Evolutionary conservation across 2,113 vertebrate species (phyloP), one percentile per base, ranked within the genome.

Genomic region (Mandrillus leucophaeus): DNA sequence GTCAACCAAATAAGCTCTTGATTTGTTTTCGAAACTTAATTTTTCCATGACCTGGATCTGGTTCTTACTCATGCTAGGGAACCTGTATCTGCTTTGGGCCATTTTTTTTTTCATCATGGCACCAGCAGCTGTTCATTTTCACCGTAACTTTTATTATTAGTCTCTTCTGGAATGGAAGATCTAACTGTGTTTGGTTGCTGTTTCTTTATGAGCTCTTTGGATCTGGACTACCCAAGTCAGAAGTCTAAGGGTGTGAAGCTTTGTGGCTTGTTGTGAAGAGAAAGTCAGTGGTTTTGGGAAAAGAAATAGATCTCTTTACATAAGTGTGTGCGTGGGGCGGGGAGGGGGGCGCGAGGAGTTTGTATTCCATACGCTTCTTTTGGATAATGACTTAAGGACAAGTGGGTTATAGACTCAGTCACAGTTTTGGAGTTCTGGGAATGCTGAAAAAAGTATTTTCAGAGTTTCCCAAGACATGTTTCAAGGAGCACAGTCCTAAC

Each of bases 401-500:
- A 93, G 78, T 38, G 45, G 23, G 45, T 38, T 89, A 40, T 70
- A 50, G 45, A 45, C 17, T 64, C 50, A 90, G 70, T 90, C 25
- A 94, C 1, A 61, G 55, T 35, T 35, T 93, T 94, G 43, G 78
- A 17, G 22, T 80, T 88, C 85, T 55, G 81, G 43, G 27, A 92
- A 64, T 76, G 32, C 14, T 75, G 83, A 50, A 86, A 84, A 82
- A 90, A 84, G 17, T 90, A 72, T 81, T 96, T 87, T 80, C 20
- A 13, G 10, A 83, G 70, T 83, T 94, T 81, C 9, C 3, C 57
- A 82, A 93, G 45, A 78, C 92, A 4, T 73, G 66, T 86, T 96
- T 95, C 38, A 90, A 94, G 93, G 43, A 90, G 38, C 75, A 96
- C 43, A 48, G 61, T 61, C 52, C 68, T 83, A 66, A 66, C 13